phyloP scores from a whole-genome alignment of 2,797 vertebrate genomes.

The Eremophila alpestris region DNA sequence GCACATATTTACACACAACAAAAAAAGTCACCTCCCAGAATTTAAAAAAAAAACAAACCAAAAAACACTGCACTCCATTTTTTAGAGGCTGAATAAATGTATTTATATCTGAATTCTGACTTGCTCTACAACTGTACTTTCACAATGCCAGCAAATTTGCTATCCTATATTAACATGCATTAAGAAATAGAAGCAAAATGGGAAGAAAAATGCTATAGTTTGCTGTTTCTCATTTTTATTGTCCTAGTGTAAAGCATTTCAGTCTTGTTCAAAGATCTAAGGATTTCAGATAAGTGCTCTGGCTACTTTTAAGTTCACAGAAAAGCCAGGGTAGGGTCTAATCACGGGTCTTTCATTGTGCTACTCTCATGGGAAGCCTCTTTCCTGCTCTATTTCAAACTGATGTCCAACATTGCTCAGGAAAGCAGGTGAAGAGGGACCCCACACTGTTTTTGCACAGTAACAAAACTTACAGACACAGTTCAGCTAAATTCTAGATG shows the following conservation, averaged over 20 bases:
- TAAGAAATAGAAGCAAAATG: not conserved
- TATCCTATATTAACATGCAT: not conserved
- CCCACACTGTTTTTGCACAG: rapidly evolving
- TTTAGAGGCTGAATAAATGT: not conserved
- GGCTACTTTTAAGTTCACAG: not conserved
- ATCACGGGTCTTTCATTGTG: not conserved
- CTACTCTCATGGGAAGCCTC: not conserved
- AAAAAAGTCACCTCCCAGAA: not conserved
- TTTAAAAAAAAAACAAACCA: not conserved
- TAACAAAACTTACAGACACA: not conserved
- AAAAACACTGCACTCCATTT: not conserved
- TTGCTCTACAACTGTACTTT: not conserved
- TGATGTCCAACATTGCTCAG: not conserved
- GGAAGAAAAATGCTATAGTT: not conserved
- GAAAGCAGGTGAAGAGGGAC: not conserved
- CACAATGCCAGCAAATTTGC: not conserved
- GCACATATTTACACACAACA: not conserved
- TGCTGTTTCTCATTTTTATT: not conserved
- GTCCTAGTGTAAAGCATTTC: not conserved
- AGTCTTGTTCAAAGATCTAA: not conserved
- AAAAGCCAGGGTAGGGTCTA: not conserved
- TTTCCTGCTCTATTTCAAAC: not conserved
- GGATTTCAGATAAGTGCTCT: not conserved
- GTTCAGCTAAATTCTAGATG: not conserved
- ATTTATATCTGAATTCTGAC: not conserved